Evolutionary conservation across 2,797 vertebrate species (phyloP).

Genomic region (Siniperca scherzeri): DNA sequence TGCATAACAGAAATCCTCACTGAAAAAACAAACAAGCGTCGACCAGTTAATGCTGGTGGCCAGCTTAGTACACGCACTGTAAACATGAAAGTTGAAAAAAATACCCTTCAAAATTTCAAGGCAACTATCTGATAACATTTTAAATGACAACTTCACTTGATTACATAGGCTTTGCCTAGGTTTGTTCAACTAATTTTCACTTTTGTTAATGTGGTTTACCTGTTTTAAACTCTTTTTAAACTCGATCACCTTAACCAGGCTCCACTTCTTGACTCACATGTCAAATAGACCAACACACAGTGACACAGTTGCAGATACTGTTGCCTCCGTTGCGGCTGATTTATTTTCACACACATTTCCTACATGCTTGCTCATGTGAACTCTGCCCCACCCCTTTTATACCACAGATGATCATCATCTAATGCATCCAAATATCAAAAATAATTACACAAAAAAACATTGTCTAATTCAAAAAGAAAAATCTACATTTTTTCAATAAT

Average conservation of each 20-base stretch:
- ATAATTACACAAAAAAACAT: too few species aligned
- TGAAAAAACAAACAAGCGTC: neutral
- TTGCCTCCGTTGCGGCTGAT: neutral
- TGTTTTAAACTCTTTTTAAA: neutral
- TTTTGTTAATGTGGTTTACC: neutral
- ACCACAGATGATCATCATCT: neutral
- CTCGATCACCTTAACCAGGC: neutral
- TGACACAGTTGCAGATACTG: neutral
- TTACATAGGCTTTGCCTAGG: neutral
- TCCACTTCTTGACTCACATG: neutral
- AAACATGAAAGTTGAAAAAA: neutral
- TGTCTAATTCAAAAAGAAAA: too few species aligned
- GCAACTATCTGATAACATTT: neutral
- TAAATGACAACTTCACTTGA: neutral
- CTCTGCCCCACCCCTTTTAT: neutral
- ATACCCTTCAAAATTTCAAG: neutral
- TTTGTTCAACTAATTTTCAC: neutral
- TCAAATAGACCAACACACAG: neutral
- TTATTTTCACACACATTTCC: neutral
- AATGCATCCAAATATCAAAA: too few species aligned
- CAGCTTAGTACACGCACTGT: neutral
- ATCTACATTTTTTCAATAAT: too few species aligned
- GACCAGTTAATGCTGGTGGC: neutral
- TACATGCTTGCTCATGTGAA: neutral
- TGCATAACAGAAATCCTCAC: conserved; percentile 25